Percentiles rank a stretch among this genome's conserved stretches.
Evolutionary conservation across 2,797 vertebrate species (phyloP).

Genomic region (Ateles fusciceps): DNA sequence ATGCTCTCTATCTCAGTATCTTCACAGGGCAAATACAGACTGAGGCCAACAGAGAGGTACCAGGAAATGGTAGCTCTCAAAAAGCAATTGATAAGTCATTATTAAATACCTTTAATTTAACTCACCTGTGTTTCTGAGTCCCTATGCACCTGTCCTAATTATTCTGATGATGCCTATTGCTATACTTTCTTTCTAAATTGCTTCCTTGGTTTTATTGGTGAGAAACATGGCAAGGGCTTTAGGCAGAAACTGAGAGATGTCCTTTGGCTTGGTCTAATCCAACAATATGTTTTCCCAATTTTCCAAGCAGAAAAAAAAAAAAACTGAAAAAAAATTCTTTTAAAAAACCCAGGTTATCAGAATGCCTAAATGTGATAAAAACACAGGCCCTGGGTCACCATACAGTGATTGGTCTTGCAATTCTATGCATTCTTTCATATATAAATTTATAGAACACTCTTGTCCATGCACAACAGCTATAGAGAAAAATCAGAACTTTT

Average conservation of each 20-base stretch:
- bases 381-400: neutral
- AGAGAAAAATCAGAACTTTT: neutral
- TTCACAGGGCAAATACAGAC: accelerated
- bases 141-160: neutral
- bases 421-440: neutral
- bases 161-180: neutral
- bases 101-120: neutral
- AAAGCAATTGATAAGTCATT: neutral
- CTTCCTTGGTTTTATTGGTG: neutral
- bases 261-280: neutral
- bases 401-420: neutral
- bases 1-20: accelerated
- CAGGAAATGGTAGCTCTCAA: neutral
- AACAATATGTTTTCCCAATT: neutral
- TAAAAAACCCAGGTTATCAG: neutral
- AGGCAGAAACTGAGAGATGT: neutral
- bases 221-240: neutral
- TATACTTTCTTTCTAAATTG: neutral
- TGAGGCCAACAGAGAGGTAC: neutral
- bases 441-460: neutral
- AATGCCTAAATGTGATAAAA: neutral
- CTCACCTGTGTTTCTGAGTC: neutral
- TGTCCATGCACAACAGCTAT: neutral
- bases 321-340: neutral
- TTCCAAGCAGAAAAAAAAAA: neutral